These are phyloP conservation scores for Sycophaga agraensis DNA, from an alignment of 1,140 invertebrate genomes.

Conservation along the genomic window DNA sequence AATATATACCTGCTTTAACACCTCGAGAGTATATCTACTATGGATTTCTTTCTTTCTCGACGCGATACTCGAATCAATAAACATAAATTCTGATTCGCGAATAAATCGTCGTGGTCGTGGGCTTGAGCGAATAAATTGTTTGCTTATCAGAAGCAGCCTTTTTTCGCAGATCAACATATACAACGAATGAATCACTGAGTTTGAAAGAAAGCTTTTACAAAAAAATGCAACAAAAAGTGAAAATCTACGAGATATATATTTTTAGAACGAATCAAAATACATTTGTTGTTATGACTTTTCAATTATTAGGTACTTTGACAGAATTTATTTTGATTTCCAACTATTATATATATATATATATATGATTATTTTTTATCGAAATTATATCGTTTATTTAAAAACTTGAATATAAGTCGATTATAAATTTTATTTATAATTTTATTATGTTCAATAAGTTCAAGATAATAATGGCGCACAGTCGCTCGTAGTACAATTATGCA, in stretches of 20 bases:
- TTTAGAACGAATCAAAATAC: conserved; percentile 6
- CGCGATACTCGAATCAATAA: conserved; percentile 25
- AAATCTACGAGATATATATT: conserved; percentile 1
- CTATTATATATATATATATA: too few species aligned
- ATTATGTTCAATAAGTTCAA: too few species aligned
- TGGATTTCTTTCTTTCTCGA: conserved; percentile 28
- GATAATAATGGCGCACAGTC: too few species aligned
- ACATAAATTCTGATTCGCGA: conserved; percentile 17
- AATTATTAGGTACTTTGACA: too few species aligned
- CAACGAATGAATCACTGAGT: conserved; percentile 7
- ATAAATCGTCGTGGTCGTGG: conserved; percentile 11
- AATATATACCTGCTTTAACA: conserved; percentile 37
- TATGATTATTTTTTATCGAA: too few species aligned
- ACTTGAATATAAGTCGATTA: too few species aligned
- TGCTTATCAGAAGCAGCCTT: conserved; percentile 29
- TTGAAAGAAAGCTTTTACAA: too few species aligned
- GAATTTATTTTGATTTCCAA: too few species aligned
- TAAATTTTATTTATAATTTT: too few species aligned
- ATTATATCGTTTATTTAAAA: too few species aligned
- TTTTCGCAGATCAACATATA: conserved; percentile 9
- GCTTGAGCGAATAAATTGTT: conserved; percentile 28
- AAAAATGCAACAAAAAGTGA: neutral
- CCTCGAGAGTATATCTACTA: conserved; percentile 20
- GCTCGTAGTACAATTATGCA: too few species aligned
- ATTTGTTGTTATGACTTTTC: too few species aligned